These are phyloP conservation scores for Ceraclea dissimilis DNA, from an alignment of 2,888 invertebrate genomes.

Conservation along the genomic window DNA sequence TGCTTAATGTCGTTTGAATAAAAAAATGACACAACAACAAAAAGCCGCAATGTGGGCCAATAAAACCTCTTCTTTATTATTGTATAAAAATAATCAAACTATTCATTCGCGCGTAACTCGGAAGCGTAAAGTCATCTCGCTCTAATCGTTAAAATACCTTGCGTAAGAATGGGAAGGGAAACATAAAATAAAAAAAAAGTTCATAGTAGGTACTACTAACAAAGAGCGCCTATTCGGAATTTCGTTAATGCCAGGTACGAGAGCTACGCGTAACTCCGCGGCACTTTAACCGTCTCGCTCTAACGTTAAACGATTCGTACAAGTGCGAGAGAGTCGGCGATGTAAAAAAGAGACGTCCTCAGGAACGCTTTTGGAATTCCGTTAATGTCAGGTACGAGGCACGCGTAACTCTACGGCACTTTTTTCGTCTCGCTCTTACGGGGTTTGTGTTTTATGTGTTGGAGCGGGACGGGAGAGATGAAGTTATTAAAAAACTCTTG, in stretches of 20 bases:
- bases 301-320: background rate
- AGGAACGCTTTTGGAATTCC: slow-evolving; percentile 24
- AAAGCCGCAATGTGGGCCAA: slow-evolving; percentile 3
- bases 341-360: slow-evolving; percentile 12
- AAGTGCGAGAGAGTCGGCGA: slow-evolving; percentile 1
- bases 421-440: slow-evolving; percentile 17
- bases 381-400: slow-evolving; percentile 24
- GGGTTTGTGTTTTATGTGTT: too few species aligned
- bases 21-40: too few species aligned
- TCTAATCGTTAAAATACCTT: background rate
- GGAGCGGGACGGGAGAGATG: slow-evolving; percentile 20
- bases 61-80: slow-evolving; percentile 4
- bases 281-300: slow-evolving; percentile 22
- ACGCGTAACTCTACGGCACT: slow-evolving; percentile 24
- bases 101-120: slow-evolving; percentile 22
- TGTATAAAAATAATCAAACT: background rate
- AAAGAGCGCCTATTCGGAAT: slow-evolving; percentile 25
- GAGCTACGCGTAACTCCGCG: slow-evolving; percentile 25
- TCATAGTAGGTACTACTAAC: too few species aligned
- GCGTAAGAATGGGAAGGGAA: slow-evolving; percentile 12
- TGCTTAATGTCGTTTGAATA: too few species aligned
- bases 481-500: slow-evolving; percentile 25
- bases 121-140: slow-evolving; percentile 15
- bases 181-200: too few species aligned
- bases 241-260: slow-evolving; percentile 26